Conservation (phyloP, 2,113 vertebrate species). For the Andinoacara biseriatus region DNA sequence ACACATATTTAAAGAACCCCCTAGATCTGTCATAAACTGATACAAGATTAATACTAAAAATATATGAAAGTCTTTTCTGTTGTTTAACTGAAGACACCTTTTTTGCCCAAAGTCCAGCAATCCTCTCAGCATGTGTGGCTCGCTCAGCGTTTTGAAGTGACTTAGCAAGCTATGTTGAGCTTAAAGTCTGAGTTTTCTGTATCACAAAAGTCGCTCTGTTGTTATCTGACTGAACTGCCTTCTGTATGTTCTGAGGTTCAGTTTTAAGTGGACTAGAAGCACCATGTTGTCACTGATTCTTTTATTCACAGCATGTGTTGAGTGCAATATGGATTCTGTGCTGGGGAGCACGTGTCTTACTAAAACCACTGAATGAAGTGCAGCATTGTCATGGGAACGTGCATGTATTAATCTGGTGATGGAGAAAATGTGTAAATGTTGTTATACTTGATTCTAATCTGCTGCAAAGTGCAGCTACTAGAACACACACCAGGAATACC, state of each 20-base stretch:
- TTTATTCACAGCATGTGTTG: neutral
- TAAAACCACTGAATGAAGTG: neutral
- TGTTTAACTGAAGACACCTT: neutral
- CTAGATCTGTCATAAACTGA: neutral
- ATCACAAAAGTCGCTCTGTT: no score
- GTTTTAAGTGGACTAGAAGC: neutral
- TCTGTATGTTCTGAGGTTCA: neutral
- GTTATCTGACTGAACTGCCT: no score
- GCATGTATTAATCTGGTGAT: neutral
- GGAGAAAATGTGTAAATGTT: no score
- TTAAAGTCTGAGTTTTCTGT: no score
- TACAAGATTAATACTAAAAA: neutral
- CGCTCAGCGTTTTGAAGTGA: no score
- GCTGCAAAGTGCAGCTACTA: no score
- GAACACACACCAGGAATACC: neutral
- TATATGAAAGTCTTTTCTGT: neutral
- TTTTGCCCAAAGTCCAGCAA: neutral
- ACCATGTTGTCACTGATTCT: accelerated
- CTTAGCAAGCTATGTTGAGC: no score
- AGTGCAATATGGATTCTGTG: neutral
- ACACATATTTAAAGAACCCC: neutral
- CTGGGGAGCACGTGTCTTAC: neutral
- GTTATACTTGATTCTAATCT: no score
- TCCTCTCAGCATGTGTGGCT: no score
- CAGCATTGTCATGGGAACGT: neutral